phyloP scores from a whole-genome alignment of 2,113 vertebrate species.

The Microcebus tavaratra region DNA sequence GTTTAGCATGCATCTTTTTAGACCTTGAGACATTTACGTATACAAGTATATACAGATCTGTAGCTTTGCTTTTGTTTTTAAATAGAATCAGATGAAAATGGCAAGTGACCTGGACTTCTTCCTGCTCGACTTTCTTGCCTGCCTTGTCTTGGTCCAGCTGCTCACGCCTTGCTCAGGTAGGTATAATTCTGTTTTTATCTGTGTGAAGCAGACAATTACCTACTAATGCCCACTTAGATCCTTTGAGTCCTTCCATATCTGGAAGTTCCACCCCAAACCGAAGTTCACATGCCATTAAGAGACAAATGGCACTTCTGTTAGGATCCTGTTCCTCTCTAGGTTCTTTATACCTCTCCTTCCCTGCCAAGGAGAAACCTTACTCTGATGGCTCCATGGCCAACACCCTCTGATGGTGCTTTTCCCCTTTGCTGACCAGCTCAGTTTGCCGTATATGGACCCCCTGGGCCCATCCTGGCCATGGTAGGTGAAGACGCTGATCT shows the following conservation, averaged over 20 bases:
- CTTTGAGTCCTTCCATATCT: neutral
- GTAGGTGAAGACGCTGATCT: neutral
- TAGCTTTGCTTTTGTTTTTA: neutral
- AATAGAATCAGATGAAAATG: neutral
- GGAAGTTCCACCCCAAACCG: neutral
- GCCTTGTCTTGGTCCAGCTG: neutral
- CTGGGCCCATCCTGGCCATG: neutral
- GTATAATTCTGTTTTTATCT: too few species aligned
- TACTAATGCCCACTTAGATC: neutral
- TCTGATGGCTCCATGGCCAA: neutral
- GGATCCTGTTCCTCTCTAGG: neutral
- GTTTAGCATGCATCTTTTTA: neutral
- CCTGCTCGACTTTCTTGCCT: neutral
- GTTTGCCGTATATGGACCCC: conserved; percentile 23
- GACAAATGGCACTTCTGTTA: neutral
- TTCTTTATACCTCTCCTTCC: neutral
- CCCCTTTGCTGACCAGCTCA: neutral
- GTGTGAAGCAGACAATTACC: neutral
- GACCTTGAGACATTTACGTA: neutral
- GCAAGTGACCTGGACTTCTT: too few species aligned
- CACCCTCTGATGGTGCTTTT: neutral
- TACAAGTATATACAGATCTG: neutral
- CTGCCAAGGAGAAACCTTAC: too few species aligned
- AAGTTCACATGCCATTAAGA: too few species aligned
- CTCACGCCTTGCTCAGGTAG: too few species aligned